Evolutionary conservation across 2,113 vertebrate genomes (phyloP).

Genomic region (Antigone vipio): DNA sequence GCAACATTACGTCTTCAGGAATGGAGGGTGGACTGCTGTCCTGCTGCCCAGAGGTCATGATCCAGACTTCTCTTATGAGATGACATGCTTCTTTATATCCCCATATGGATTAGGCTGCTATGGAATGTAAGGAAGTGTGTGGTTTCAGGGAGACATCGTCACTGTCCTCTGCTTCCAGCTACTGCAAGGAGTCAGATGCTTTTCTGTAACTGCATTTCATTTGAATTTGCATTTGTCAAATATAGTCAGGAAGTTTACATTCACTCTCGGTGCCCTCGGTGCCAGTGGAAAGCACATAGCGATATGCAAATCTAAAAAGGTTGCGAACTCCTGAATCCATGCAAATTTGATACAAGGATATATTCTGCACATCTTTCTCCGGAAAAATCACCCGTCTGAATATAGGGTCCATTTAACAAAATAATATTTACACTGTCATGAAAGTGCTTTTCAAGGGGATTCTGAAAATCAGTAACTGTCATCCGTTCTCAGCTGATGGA

Average conservation of each 20-base stretch:
- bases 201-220: not conserved
- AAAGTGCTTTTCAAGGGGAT: not conserved
- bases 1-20: not conserved
- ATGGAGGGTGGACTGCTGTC: not conserved
- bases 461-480: not conserved
- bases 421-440: not conserved
- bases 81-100: slow-evolving; percentile 99
- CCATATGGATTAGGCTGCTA: slow-evolving; percentile 93
- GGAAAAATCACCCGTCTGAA: not conserved
- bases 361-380: not conserved
- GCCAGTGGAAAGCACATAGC: not conserved
- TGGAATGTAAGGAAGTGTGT: slow-evolving; percentile 99
- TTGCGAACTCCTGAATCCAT: not conserved
- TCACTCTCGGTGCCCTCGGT: not conserved
- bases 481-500: not conserved
- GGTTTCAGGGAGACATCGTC: slow-evolving; percentile 77
- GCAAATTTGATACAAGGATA: not conserved
- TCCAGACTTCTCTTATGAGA: slow-evolving; percentile 71
- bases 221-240: not conserved
- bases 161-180: not conserved
- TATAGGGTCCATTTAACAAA: not conserved
- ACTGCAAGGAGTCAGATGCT: not conserved
- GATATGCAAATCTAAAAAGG: not conserved
- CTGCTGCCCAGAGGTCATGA: not conserved
- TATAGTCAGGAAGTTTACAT: not conserved